Evolutionary conservation across 2,797 vertebrate species (phyloP).

Genomic region (Saguinus oedipus): DNA sequence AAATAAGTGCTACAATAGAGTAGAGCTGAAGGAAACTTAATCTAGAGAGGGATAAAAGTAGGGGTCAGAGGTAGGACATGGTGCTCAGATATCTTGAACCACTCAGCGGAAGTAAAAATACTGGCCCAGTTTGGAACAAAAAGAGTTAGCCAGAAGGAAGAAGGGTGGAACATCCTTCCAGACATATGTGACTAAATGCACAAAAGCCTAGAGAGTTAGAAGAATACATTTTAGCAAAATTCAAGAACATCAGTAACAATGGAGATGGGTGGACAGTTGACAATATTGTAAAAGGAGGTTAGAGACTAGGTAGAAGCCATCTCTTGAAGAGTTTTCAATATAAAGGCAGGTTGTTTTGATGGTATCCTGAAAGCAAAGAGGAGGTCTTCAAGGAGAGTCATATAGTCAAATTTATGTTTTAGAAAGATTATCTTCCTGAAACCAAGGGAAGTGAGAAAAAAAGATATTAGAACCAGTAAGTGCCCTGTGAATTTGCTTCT

Average conservation of each 20-base stretch:
- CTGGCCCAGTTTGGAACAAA: not conserved
- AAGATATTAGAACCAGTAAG: not conserved
- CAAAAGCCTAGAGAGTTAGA: not conserved
- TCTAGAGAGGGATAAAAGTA: not conserved
- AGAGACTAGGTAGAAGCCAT: not conserved
- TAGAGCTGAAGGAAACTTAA: not conserved
- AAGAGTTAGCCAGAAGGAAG: no score
- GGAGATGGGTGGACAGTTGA: not conserved
- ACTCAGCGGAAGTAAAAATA: not conserved
- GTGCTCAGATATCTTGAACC: not conserved
- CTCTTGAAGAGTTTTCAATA: not conserved
- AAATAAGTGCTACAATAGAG: not conserved
- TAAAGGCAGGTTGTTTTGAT: not conserved
- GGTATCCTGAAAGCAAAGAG: not conserved
- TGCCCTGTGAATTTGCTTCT: not conserved
- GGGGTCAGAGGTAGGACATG: not conserved
- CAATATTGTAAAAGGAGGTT: not conserved
- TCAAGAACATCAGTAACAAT: not conserved
- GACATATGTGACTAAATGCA: not conserved
- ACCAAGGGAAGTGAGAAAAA: not conserved
- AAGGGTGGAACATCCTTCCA: not conserved
- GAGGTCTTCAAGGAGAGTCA: not conserved
- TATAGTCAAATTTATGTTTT: not conserved
- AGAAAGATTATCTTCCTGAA: not conserved
- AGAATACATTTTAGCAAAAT: not conserved